Base-by-base conservation (phyloP, 2,888 invertebrate genomes). In the Trissolcus brochymenae region DNA sequence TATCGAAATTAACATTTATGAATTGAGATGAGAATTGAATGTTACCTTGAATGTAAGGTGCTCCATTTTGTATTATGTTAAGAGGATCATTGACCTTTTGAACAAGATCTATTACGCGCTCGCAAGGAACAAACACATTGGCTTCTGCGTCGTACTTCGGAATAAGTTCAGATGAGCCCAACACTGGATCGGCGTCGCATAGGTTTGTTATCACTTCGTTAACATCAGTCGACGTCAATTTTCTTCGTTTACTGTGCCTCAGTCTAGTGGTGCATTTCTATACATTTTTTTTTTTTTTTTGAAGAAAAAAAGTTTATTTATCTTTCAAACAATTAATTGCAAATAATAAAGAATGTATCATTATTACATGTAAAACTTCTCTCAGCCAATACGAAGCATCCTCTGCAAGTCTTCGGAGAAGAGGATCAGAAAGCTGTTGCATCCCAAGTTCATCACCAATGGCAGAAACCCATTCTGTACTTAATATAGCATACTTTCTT, bases 211-310 rank as follows among this genome's bases (percentile, higher is more conserved):
- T 83, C 6, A 89, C 89, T 16, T 87, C 82, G 56, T 89, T 89
- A 1, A 89, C 88, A 68, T 89, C 89, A 0, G 61, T 79, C 0
- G 87, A 82, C 0, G 85, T 88, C 19, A 89, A 66, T 29, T 86
- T 84, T 80, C 82, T 84, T 57, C 86, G 80, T 79, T 86, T 88
- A 67, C 88, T 88, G 56, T 89, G 88, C 72, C 85, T 86, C 25
- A 89, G 80, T 77, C 88, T 86, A n/a, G 86, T 88, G 13, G 86
- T 85, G 56, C 89, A 89, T 87, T 89, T 89, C 88, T 89, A 43
- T 14, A 83, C 2, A 78, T 64, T 14, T n/a, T n/a, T 3, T 29
- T 6, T 29, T 29, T 6, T 29, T 29, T 29, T 7, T 29, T 6
- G 7, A 29, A 35, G 35, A 35, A 35, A 25, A 25, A 25, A 25